Conservation (phyloP, 1,140 invertebrate genomes). For the Penaeus chinensis region DNA sequence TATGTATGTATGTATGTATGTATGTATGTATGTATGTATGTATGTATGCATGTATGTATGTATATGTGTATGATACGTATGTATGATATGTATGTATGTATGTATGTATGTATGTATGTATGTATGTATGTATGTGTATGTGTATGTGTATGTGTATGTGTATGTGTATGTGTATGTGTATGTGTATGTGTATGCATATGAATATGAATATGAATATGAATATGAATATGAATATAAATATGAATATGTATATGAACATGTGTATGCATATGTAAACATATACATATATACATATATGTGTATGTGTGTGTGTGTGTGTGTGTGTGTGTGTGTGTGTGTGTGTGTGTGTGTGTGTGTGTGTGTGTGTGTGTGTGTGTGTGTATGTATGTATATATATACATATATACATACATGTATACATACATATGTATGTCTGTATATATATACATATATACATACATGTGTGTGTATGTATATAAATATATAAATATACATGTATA, state of each 20-base stretch:
- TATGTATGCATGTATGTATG: background rate
- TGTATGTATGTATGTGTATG: background rate
- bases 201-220: slow-evolving; percentile 12
- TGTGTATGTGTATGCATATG: slow-evolving; percentile 13
- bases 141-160: background rate
- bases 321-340: no score
- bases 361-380: no score
- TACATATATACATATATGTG: slow-evolving; percentile 13
- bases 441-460: no score
- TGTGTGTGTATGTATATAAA: no score
- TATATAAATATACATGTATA: no score
- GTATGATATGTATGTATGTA: background rate
- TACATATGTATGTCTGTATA: no score
- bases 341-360: no score
- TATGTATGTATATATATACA: no score
- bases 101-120: background rate
- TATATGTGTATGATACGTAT: background rate
- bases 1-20: no score
- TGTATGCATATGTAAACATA: slow-evolving; percentile 18
- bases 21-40: no score
- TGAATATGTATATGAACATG: slow-evolving; percentile 7
- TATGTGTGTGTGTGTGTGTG: background rate
- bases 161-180: slow-evolving; percentile 2
- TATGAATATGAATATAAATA: slow-evolving; percentile 28
- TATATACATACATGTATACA: no score